These are phyloP conservation scores for Kryptopterus vitreolus DNA, from an alignment of 2,797 vertebrate genomes.

Conservation along the genomic window DNA sequence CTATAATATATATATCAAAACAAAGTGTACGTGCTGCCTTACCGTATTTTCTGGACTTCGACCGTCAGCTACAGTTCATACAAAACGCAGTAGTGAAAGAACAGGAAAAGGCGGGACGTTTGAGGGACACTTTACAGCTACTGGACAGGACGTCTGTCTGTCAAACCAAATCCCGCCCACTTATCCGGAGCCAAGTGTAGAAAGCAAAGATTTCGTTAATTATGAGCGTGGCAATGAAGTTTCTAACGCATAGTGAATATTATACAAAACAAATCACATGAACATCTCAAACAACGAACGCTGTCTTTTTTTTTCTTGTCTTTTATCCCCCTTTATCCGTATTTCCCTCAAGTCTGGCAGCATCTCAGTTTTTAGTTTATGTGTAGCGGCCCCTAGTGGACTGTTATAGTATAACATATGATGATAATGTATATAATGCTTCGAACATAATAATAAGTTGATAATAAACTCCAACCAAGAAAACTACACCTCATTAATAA, in stretches of 20 bases:
- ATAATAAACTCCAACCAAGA: neutral
- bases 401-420: neutral
- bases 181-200: neutral
- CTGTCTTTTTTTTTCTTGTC: too few species aligned
- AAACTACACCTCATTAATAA: neutral
- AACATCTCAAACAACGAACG: neutral
- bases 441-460: neutral
- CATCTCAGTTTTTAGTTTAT: neutral
- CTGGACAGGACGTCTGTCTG: neutral
- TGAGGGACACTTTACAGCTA: neutral
- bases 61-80: too few species aligned
- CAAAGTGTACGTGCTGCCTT: neutral
- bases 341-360: neutral
- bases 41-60: neutral
- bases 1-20: too few species aligned
- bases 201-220: neutral
- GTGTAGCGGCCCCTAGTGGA: neutral
- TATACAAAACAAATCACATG: neutral
- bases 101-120: slow-evolving; percentile 6
- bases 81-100: neutral
- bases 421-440: neutral
- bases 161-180: neutral
- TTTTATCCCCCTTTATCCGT: neutral
- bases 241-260: neutral
- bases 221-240: neutral